Evolutionary conservation across 2,888 invertebrate genomes (phyloP).

Genomic region (Hetaerina titia): DNA sequence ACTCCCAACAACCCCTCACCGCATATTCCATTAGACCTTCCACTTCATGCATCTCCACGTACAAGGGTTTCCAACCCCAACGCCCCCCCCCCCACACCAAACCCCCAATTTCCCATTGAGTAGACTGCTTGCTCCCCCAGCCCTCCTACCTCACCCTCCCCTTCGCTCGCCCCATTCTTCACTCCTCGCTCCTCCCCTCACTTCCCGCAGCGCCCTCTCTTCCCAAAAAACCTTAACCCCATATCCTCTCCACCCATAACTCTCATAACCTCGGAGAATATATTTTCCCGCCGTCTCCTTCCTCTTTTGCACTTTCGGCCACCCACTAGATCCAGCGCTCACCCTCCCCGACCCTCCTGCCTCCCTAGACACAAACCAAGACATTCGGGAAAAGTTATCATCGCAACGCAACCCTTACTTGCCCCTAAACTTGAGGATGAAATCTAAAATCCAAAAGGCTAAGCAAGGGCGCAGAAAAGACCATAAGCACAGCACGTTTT

Average conservation of each 20-base stretch:
- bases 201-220: not conserved
- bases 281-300: not conserved
- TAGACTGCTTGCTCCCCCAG: not conserved
- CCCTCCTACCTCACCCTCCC: too few relatives aligned
- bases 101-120: constrained; percentile 10
- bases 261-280: constrained; percentile 29
- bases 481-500: too few relatives aligned
- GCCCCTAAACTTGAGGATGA: too few relatives aligned
- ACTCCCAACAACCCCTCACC: not conserved
- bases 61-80: not conserved
- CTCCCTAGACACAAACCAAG: not conserved
- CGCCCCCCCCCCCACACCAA: not conserved
- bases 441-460: too few relatives aligned
- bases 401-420: too few relatives aligned
- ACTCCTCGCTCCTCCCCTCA: not conserved
- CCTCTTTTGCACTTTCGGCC: not conserved
- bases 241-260: not conserved
- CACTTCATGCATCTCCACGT: constrained; percentile 50
- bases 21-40: constrained; percentile 59
- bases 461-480: too few relatives aligned
- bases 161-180: not conserved
- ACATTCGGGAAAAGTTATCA: too few relatives aligned
- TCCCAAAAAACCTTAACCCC: constrained; percentile 2
- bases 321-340: not conserved
- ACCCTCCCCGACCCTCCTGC: not conserved